Evolutionary conservation across 2,888 invertebrate genomes (phyloP).

Genomic region (Harmothoe impar): DNA sequence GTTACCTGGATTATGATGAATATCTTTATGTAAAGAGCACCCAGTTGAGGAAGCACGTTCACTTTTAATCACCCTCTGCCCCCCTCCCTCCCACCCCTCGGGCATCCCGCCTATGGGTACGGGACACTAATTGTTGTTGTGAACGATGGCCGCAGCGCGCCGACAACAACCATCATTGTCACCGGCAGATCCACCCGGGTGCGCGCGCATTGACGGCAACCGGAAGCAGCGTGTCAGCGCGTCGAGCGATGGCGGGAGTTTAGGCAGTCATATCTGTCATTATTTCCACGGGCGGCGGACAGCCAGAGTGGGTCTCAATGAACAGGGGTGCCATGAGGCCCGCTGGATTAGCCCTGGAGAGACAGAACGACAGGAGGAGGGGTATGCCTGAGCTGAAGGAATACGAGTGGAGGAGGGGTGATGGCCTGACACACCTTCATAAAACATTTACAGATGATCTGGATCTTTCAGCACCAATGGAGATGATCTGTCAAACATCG

Average conservation of each 20-base stretch:
- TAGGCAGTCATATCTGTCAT: constrained; percentile 38
- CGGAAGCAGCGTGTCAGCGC: constrained; percentile 42
- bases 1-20: not conserved
- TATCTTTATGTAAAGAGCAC: constrained; percentile 5
- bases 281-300: constrained; percentile 20
- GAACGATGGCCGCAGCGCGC: constrained; percentile 13
- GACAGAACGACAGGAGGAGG: not conserved
- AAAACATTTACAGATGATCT: constrained; percentile 51
- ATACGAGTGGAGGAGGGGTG: not conserved
- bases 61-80: constrained; percentile 23
- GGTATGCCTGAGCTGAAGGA: not conserved
- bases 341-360: constrained; percentile 19
- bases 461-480: constrained; percentile 31
- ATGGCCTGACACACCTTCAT: constrained; percentile 33
- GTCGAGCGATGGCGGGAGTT: constrained; percentile 26
- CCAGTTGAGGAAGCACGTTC: not conserved
- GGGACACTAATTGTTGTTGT: constrained; percentile 27
- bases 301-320: constrained; percentile 43
- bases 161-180: constrained; percentile 47
- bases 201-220: constrained; percentile 32
- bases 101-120: not conserved
- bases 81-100: not conserved
- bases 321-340: not conserved
- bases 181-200: constrained; percentile 27
- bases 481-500: constrained; percentile 51